Conservation (phyloP, 2,113 vertebrate genomes). For the Antennarius striatus region DNA sequence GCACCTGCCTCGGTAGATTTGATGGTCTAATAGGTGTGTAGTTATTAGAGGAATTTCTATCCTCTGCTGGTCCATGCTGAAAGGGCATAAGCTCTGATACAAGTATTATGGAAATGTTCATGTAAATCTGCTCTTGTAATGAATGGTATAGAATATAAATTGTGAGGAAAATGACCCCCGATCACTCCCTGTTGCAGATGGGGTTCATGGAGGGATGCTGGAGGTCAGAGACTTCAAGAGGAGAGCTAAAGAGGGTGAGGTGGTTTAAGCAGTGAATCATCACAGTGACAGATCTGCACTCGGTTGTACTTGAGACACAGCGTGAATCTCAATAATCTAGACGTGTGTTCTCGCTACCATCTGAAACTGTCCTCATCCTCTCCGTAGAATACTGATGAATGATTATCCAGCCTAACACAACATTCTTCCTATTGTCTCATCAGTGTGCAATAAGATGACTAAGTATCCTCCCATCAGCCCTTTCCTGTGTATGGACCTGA, state of each 20-base stretch:
- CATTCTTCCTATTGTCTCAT: slow-evolving; percentile 27
- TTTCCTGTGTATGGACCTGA: slow-evolving; percentile 95
- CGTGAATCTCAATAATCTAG: slow-evolving; percentile 36
- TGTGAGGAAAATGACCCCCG: slow-evolving; percentile 19
- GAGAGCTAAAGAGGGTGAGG: slow-evolving; percentile 92
- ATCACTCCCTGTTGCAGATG: slow-evolving; percentile 79
- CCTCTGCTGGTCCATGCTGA: slow-evolving; percentile 31
- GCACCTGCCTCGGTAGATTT: slow-evolving; percentile 53
- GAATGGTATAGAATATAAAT: slow-evolving; percentile 35
- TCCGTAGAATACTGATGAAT: slow-evolving; percentile 43
- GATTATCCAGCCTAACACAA: slow-evolving; percentile 31
- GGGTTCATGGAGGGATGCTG: slow-evolving; percentile 84
- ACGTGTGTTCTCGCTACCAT: slow-evolving; percentile 14
- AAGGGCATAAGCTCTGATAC: slow-evolving; percentile 50
- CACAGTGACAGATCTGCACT: slow-evolving; percentile 33
- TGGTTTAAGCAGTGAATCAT: slow-evolving; percentile 6
- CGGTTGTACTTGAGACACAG: slow-evolving; percentile 31
- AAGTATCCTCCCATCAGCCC: slow-evolving; percentile 77
- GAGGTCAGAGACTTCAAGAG: slow-evolving; percentile 89
- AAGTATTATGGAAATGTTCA: slow-evolving; percentile 38
- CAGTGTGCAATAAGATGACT: slow-evolving; percentile 88
- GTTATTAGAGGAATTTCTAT: slow-evolving; percentile 60
- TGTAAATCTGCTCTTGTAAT: slow-evolving; percentile 31
- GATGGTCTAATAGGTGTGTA: slow-evolving; percentile 52
- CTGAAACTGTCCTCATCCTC: slow-evolving; percentile 29